A percentile compares a stretch with the other conserved stretches of the same genome.
phyloP scores from a whole-genome alignment of 1,140 invertebrate species.

The Homalodisca vitripennis region DNA sequence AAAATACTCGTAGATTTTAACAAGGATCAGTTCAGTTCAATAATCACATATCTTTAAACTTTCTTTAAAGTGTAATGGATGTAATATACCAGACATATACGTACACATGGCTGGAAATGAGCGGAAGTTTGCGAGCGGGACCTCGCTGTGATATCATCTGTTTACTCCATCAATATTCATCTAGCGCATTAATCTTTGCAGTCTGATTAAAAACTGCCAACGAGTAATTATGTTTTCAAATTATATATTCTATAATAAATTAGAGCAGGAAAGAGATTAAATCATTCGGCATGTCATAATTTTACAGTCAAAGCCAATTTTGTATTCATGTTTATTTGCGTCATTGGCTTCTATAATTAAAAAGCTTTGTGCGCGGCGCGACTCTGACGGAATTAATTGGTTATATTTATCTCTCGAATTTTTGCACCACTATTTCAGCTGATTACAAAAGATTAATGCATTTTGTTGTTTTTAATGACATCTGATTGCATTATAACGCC shows the following conservation, averaged over 20 bases:
- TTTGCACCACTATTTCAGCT: neutral
- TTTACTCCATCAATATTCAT: neutral
- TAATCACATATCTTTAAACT: too few relatives aligned
- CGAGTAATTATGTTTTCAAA: neutral
- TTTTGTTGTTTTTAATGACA: neutral
- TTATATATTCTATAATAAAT: constrained; percentile 1
- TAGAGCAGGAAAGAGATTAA: neutral
- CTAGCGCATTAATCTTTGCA: neutral
- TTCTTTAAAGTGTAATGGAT: too few relatives aligned
- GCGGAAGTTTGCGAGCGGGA: too few relatives aligned
- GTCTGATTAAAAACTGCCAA: neutral
- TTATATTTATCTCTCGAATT: neutral
- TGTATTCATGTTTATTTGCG: neutral
- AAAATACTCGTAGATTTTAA: too few relatives aligned
- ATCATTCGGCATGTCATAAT: neutral
- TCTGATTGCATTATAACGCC: neutral
- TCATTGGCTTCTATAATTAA: neutral
- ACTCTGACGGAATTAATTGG: neutral
- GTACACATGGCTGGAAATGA: too few relatives aligned
- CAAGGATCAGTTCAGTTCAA: too few relatives aligned
- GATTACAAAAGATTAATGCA: neutral
- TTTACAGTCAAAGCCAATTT: neutral
- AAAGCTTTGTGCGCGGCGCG: neutral
- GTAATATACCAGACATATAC: too few relatives aligned
- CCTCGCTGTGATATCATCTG: too few relatives aligned